phyloP scores from a whole-genome alignment of 2,113 vertebrate genomes.

The Microcebus jonahi region DNA sequence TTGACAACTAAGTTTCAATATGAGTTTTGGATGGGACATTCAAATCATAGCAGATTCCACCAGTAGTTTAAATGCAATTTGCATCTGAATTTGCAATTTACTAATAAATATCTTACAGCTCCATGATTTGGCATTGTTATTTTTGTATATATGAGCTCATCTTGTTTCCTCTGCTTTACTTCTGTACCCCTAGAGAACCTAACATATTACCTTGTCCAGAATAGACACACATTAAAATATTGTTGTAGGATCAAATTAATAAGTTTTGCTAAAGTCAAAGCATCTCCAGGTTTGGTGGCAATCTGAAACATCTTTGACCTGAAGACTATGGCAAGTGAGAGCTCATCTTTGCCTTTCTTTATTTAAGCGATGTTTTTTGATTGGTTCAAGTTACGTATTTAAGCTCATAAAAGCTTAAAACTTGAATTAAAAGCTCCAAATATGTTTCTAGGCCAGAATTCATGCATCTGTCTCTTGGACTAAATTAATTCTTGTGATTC shows the following conservation, averaged over 20 bases:
- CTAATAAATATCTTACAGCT: neutral
- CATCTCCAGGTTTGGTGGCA: neutral
- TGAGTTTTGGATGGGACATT: too few species aligned
- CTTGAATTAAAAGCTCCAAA: neutral
- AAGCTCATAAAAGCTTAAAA: neutral
- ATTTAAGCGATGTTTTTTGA: neutral
- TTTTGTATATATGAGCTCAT: neutral
- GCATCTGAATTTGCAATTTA: neutral
- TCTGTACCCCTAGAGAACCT: neutral
- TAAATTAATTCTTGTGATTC: neutral
- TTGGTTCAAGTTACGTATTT: neutral
- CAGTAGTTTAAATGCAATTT: neutral
- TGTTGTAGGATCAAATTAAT: neutral
- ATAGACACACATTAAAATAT: slow-evolving; percentile 22
- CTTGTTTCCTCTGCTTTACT: neutral
- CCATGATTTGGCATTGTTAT: neutral
- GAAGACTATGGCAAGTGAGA: neutral
- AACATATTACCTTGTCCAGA: neutral
- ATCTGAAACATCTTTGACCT: neutral
- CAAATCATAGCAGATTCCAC: neutral
- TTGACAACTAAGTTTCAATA: too few species aligned
- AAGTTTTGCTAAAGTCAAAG: neutral
- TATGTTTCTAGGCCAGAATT: neutral
- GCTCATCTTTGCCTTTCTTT: neutral
- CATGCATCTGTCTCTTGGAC: neutral